These are phyloP conservation scores for Pogona vitticeps DNA, from an alignment of 2,113 vertebrate genomes.

Conservation along the genomic window DNA sequence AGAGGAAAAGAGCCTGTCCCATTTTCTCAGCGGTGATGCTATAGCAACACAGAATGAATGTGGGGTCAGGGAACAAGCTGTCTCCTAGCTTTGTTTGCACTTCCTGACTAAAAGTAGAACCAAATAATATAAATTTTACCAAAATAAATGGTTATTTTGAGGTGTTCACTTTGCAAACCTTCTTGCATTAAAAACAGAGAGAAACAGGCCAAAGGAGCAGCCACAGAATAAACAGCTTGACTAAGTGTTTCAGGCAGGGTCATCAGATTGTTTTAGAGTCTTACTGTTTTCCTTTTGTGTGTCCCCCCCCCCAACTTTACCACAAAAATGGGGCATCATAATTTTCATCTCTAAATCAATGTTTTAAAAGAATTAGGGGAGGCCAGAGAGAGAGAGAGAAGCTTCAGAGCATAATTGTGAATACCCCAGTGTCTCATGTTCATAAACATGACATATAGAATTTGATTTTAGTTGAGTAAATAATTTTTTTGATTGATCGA, in stretches of 20 bases:
- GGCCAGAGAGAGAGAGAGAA: neutral
- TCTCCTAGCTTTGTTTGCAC: constrained; percentile 80
- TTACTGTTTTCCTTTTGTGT: neutral
- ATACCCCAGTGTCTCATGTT: no score
- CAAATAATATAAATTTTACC: constrained; percentile 74
- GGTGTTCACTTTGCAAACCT: constrained; percentile 50
- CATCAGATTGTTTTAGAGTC: constrained; percentile 37
- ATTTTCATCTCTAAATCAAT: neutral
- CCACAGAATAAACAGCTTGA: constrained; percentile 44
- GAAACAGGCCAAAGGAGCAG: constrained; percentile 64
- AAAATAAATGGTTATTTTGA: constrained; percentile 75
- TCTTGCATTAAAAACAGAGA: constrained; percentile 57
- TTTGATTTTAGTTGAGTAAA: neutral
- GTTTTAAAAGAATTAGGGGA: constrained; percentile 58
- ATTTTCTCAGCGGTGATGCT: constrained; percentile 84
- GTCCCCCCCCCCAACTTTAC: neutral
- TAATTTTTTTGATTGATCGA: no score
- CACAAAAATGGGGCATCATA: neutral
- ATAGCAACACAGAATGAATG: constrained; percentile 88
- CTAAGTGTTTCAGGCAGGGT: constrained; percentile 55
- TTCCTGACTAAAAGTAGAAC: constrained; percentile 80
- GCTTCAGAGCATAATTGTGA: no score
- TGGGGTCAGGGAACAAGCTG: constrained; percentile 81
- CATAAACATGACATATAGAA: neutral
- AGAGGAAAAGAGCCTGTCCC: constrained; percentile 74